Evolutionary conservation across 2,888 invertebrate species (phyloP).

Genomic region (Lymantria dispar): DNA sequence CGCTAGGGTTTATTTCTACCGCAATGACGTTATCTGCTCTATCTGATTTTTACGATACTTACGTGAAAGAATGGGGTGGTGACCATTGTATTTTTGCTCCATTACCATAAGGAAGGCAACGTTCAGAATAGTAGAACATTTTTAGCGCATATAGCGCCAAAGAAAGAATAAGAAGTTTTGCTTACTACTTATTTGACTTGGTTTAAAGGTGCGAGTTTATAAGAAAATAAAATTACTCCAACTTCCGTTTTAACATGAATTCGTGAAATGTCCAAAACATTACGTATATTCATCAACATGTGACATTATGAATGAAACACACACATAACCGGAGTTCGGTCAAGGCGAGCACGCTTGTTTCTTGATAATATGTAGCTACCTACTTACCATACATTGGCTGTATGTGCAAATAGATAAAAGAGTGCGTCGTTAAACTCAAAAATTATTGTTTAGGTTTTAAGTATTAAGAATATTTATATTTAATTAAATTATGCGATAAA

Average conservation of each 20-base stretch:
- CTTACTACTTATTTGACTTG: neutral
- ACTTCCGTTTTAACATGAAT: conserved; percentile 27
- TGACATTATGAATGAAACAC: conserved; percentile 60
- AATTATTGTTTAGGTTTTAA: no score
- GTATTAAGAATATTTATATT: no score
- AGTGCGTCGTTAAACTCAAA: conserved; percentile 11
- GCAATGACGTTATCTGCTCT: no score
- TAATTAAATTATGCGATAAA: no score
- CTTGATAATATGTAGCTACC: conserved; percentile 22
- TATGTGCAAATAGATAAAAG: conserved; percentile 10
- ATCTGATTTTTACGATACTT: no score
- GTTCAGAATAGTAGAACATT: no score
- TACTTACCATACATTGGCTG: conserved; percentile 11
- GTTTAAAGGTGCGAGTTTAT: no score
- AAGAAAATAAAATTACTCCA: conserved; percentile 1
- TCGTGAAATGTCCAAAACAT: conserved; percentile 21
- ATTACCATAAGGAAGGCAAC: no score
- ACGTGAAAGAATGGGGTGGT: no score
- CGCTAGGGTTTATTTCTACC: no score
- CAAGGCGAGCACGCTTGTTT: conserved; percentile 68
- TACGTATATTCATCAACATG: conserved; percentile 37
- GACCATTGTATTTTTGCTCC: no score
- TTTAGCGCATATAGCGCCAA: neutral
- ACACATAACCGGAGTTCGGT: conserved; percentile 56
- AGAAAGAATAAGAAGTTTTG: neutral